Evolutionary conservation across 2,797 vertebrate genomes (phyloP).

Genomic region (Cynodonichthys magdalenae): DNA sequence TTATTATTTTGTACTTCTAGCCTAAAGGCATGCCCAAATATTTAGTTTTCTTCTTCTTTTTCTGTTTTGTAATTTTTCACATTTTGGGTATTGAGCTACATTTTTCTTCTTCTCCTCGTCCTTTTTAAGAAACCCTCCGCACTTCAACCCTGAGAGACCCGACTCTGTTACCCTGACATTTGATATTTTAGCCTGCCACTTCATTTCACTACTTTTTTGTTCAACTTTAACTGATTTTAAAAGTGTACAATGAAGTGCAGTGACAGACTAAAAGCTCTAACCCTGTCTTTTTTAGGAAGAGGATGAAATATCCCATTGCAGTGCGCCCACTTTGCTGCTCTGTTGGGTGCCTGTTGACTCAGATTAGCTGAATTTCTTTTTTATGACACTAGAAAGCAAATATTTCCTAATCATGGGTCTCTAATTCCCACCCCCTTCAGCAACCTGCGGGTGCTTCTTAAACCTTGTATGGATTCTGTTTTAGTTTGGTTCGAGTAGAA

Average conservation of each 20-base stretch:
- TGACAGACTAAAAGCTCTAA: constrained; percentile 58
- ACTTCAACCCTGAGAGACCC: constrained; percentile 55
- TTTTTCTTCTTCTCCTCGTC: constrained; percentile 24
- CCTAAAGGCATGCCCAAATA: constrained; percentile 70
- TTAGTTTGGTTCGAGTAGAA: constrained; percentile 70
- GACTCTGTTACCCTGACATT: constrained; percentile 52
- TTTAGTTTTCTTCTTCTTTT: constrained; percentile 7
- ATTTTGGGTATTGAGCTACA: constrained; percentile 50
- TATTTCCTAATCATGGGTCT: constrained; percentile 42
- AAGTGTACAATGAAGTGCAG: constrained; percentile 48
- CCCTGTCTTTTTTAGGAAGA: constrained; percentile 56
- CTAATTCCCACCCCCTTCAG: constrained; percentile 43
- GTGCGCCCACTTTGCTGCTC: constrained; percentile 39
- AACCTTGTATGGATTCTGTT: constrained; percentile 60
- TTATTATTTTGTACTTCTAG: constrained; percentile 52
- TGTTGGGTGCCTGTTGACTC: constrained; percentile 54
- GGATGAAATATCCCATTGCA: constrained; percentile 45
- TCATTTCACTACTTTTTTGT: constrained; percentile 36
- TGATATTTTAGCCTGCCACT: constrained; percentile 48
- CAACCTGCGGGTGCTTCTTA: constrained; percentile 73
- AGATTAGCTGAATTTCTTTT: constrained; percentile 54
- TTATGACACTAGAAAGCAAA: constrained; percentile 45
- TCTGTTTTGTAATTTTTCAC: constrained; percentile 21
- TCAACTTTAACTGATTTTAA: constrained; percentile 24
- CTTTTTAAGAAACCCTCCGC: constrained; percentile 75